A percentile compares a stretch with the other conserved stretches of the same genome.
Evolutionary conservation across 2,797 vertebrate genomes (phyloP).

Genomic region (Pteronotus mesoamericanus): DNA sequence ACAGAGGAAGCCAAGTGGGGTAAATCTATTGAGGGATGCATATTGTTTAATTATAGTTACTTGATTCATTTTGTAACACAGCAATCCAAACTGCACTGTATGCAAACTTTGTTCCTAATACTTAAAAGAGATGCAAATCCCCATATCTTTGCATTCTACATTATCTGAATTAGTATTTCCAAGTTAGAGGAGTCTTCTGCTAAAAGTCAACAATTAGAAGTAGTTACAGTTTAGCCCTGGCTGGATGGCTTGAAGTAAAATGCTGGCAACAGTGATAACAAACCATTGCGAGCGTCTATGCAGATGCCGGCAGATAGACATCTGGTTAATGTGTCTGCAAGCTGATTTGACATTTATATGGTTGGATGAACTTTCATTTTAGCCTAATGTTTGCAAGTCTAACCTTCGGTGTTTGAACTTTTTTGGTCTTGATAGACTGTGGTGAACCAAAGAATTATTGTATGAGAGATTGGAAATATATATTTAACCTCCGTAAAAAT

Average conservation of each 20-base stretch:
- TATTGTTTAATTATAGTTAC: constrained; percentile 42
- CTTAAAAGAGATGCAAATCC: neutral
- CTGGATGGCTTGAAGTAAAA: constrained; percentile 1
- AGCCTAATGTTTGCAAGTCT: constrained; percentile 36
- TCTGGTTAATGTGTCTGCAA: constrained; percentile 16
- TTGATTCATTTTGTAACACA: constrained; percentile 34
- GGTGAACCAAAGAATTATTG: neutral
- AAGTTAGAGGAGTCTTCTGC: neutral
- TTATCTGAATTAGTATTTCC: neutral
- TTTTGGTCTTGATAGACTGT: neutral
- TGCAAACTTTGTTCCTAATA: constrained; percentile 34
- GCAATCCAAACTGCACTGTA: neutral
- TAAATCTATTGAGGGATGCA: constrained; percentile 39
- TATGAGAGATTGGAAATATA: neutral
- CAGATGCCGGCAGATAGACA: neutral
- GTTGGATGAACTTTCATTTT: constrained; percentile 30
- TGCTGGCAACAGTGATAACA: neutral
- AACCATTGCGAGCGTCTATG: neutral
- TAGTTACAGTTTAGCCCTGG: constrained; percentile 6
- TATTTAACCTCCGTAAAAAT: neutral
- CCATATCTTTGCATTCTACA: neutral
- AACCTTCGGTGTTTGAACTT: neutral
- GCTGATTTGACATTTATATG: constrained; percentile 26
- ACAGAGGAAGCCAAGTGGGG: constrained; percentile 34
- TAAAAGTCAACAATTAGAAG: constrained; percentile 5